A percentile compares a stretch with the other conserved stretches of the same genome.
Conservation (phyloP, 2,113 vertebrate genomes). For the Regulus satrapa region DNA sequence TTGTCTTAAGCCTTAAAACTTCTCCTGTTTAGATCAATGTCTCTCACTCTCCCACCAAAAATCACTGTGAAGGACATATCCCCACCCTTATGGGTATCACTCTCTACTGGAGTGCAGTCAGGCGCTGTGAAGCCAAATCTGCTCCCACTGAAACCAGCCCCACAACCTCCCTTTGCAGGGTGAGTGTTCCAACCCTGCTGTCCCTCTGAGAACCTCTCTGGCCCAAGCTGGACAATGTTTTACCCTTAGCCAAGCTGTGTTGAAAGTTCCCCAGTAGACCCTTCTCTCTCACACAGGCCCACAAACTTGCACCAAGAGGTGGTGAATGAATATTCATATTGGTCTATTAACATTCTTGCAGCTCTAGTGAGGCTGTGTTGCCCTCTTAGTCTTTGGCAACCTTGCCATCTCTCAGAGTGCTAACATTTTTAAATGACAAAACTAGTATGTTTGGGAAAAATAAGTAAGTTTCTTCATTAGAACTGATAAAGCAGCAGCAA, state of each 20-base stretch:
- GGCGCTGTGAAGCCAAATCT: background rate
- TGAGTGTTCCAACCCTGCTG: background rate
- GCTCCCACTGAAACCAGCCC: background rate
- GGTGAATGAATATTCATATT: no score
- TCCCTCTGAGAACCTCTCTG: background rate
- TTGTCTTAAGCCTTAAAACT: background rate
- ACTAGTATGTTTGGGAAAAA: background rate
- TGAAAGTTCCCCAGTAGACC: background rate
- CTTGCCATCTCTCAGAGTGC: background rate
- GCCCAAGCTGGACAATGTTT: background rate
- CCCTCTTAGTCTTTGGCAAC: background rate
- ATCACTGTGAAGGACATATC: background rate
- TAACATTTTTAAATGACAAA: background rate
- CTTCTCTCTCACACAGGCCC: accelerated
- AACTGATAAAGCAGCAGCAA: background rate
- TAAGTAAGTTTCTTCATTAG: background rate
- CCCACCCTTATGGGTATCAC: accelerated
- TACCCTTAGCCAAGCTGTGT: background rate
- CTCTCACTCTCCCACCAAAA: background rate
- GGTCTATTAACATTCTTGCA: background rate
- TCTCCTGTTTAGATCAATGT: background rate
- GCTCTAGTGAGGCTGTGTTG: background rate
- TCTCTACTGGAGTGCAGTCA: background rate
- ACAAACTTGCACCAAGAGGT: background rate
- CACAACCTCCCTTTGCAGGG: background rate